Base-by-base conservation (phyloP, 2,888 invertebrate species). In the Chorisops tibialis region DNA sequence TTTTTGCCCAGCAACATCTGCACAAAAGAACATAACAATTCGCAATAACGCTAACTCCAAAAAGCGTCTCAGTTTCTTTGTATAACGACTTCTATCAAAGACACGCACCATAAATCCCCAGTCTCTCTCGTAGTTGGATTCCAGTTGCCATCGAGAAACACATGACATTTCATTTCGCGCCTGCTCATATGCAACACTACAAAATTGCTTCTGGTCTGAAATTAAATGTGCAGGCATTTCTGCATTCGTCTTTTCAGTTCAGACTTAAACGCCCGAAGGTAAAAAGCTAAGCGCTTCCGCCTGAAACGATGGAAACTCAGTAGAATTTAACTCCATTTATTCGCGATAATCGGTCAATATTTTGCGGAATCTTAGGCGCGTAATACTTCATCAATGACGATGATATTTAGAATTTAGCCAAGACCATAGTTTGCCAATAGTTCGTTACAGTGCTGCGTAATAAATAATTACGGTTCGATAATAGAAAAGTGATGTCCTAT, bases 191-290 rank as follows among this genome's bases (percentile, higher is more conserved):
- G 49, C 49, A 50, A 50, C 11, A 3, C n/a, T n/a, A n/a, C 7
- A 30, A 30, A 30, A 30, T 5, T 7, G 5, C 5, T 30, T 30
- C 30, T 5, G 5, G 14, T 6, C 35, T 21, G 16, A 21, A 49
- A 11, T 22, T 49, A 16, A n/a, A n/a, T 50, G 49, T 50, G 49
- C 16, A 14, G 49, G 49, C 35, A 50, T 50, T 50, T 14, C 22
- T 11, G 21, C 12, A n/a, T 30, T 48, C 49, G 18, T n/a, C 18
- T 9, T 14, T 50, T 30, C 30, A 50, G 49, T 50, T 50, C 16
- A 14, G 30, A 30, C 5, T 30, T 30, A 30, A 30, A 30, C 30
- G 30, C 30, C 9, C 30, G 30, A 30, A 9, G 30, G 30, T 30
- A 30, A 30, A 30, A 30, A 30, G 30, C 30, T 30, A 9, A 30